Percentiles rank a stretch among this genome's conserved stretches.
phyloP scores from a whole-genome alignment of 1,140 invertebrate species.

The Copidosoma floridanum region DNA sequence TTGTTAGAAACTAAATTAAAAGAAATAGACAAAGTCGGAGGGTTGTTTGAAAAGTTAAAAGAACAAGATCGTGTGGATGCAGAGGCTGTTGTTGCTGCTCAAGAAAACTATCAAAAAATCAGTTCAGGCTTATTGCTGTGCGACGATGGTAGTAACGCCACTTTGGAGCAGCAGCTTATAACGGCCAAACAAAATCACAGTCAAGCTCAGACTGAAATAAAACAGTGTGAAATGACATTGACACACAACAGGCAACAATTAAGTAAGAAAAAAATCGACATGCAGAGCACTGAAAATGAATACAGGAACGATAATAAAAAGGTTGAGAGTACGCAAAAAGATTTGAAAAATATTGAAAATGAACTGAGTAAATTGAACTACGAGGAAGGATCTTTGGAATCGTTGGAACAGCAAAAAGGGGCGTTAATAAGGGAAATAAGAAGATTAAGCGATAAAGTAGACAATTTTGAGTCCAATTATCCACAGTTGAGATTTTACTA shows the following conservation, averaged over 20 bases:
- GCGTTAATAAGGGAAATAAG: constrained; percentile 59
- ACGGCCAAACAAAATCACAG: constrained; percentile 72
- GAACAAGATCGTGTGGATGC: constrained; percentile 67
- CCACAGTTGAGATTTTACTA: constrained; percentile 75
- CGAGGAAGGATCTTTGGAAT: constrained; percentile 65
- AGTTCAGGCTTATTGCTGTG: constrained; percentile 77
- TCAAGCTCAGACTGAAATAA: constrained; percentile 77
- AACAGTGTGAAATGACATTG: constrained; percentile 76
- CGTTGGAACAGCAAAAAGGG: constrained; percentile 58
- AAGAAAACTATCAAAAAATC: constrained; percentile 80
- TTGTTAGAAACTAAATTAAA: constrained; percentile 65
- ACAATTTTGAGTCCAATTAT: constrained; percentile 65
- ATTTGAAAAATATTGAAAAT: constrained; percentile 61
- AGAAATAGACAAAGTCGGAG: constrained; percentile 64
- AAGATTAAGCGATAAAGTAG: constrained; percentile 58
- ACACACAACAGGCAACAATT: constrained; percentile 70
- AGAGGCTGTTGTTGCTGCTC: constrained; percentile 69
- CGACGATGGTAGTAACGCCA: constrained; percentile 79
- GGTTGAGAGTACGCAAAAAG: constrained; percentile 63
- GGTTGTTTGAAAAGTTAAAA: constrained; percentile 70
- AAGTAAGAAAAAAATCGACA: constrained; percentile 66
- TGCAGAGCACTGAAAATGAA: constrained; percentile 69
- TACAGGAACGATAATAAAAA: constrained; percentile 71
- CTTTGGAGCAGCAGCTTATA: constrained; percentile 86
- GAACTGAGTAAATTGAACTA: constrained; percentile 66